Evolutionary conservation across 2,888 invertebrate species (phyloP), one percentile per base, ranked within the genome.

Genomic region (Cephus pygmeus): DNA sequence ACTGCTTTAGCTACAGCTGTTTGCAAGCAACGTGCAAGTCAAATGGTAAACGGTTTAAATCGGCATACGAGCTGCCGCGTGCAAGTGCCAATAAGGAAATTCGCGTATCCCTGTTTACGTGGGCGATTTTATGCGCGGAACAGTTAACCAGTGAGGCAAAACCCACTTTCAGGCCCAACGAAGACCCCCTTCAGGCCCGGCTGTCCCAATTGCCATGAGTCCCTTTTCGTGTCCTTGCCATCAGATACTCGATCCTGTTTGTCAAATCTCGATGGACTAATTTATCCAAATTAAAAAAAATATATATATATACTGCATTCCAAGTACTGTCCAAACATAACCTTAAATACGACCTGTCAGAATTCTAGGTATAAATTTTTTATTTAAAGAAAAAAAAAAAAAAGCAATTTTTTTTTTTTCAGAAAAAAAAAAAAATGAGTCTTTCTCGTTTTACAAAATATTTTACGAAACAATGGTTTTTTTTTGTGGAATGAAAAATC

Each of bases 51-150:
- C 23, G 9, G 9, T 56, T 23, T 40, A 1, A 23, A 56, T 56
- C 56, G 15, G 56, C 2, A 23, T 56, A 56, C 56, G 23, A 56
- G 23, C 23, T 56, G 9, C 56, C 23, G 56, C 56, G 15, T 9
- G 6, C 23, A 23, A 56, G 71, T 71, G 71, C 71, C 71, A 34
- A 71, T 71, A 71, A 71, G 71, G 71, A 71, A 71, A 71, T 71
- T 31, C 31, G 15, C 15, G 12, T 71, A 31, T 34, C 12, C 69
- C 31, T 34, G 71, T 69, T 73, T 69, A 68, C 56, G 34, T 56
- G 40, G 76, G 56, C 75, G 75, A 83, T 76, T 81, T 84, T 85
- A 83, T 69, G 75, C 78, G 74, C 73, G 36, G 73, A 80, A 82
- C 79, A 80, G 80, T 82, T 80, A 83, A 79, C 83, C 79, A 79